phyloP scores from a whole-genome alignment of 2,888 invertebrate species.

The Tortrix viridana region DNA sequence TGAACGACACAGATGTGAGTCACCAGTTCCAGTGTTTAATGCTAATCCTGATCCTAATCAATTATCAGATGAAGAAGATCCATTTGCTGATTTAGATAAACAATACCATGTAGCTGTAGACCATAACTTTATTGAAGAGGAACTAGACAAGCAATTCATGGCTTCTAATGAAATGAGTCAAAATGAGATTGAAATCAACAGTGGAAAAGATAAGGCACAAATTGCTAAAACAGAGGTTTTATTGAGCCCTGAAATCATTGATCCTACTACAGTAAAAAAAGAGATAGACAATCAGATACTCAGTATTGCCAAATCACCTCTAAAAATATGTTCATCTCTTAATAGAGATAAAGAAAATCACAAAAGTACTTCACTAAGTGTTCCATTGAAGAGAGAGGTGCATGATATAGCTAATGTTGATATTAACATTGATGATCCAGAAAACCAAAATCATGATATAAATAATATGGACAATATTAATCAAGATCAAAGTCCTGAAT shows the following conservation, averaged over 20 bases:
- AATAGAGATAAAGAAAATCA: constrained; percentile 39
- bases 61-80: constrained; percentile 71
- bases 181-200: constrained; percentile 37
- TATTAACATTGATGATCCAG: constrained; percentile 34
- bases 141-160: constrained; percentile 41
- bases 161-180: constrained; percentile 24
- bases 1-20: not conserved
- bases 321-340: constrained; percentile 44
- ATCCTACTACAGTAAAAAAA: constrained; percentile 43
- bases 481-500: constrained; percentile 45
- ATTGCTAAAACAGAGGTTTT: constrained; percentile 35
- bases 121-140: constrained; percentile 67
- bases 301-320: constrained; percentile 50
- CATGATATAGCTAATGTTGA: constrained; percentile 9
- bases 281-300: constrained; percentile 54
- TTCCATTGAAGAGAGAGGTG: constrained; percentile 7
- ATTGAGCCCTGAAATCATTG: constrained; percentile 32
- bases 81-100: constrained; percentile 75
- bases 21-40: constrained; percentile 58
- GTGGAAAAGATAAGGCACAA: constrained; percentile 41
- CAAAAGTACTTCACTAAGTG: constrained; percentile 24
- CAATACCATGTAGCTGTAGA: constrained; percentile 81
- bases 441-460: constrained; percentile 39
- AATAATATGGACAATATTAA: constrained; percentile 40
- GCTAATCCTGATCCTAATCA: constrained; percentile 57